phyloP scores from a whole-genome alignment of 2,797 vertebrate species.

The Mallotus villosus region DNA sequence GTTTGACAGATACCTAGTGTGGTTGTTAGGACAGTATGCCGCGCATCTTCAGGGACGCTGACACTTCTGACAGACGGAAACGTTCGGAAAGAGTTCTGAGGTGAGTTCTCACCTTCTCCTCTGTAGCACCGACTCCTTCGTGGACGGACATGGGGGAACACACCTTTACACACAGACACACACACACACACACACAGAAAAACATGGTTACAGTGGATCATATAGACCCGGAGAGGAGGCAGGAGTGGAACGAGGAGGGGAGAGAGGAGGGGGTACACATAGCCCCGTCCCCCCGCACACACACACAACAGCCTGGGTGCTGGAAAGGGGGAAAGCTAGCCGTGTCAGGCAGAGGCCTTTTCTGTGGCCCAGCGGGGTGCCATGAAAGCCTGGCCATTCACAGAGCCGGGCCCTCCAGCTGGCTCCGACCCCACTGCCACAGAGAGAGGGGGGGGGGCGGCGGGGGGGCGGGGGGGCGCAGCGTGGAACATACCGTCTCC shows the following conservation, averaged over 20 bases:
- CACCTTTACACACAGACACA: conserved; percentile 40
- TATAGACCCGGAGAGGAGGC: conserved; percentile 6
- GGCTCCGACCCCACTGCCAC: conserved; percentile 19
- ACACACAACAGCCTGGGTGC: conserved; percentile 6
- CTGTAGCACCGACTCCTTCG: conserved; percentile 32
- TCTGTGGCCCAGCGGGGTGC: conserved; percentile 23
- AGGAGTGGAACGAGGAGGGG: conserved; percentile 5
- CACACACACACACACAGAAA: conserved; percentile 14
- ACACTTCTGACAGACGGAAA: too few relatives aligned
- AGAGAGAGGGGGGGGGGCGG: not conserved
- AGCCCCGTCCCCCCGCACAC: too few relatives aligned
- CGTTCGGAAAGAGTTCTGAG: too few relatives aligned
- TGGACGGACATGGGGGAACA: conserved; percentile 45
- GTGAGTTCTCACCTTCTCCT: conserved; percentile 62
- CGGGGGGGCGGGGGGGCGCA: not conserved
- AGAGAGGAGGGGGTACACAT: not conserved
- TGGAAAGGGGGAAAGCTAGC: conserved; percentile 2
- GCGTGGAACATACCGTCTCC: not conserved
- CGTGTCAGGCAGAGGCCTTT: conserved; percentile 23
- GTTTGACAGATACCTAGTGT: too few relatives aligned
- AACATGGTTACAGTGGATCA: conserved; percentile 23
- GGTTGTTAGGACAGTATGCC: too few relatives aligned
- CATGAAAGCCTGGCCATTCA: conserved; percentile 31
- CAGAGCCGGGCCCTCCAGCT: conserved; percentile 21
- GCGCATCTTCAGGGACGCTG: too few relatives aligned